A percentile compares a stretch with the other conserved stretches of the same genome.
phyloP scores from a whole-genome alignment of 2,113 vertebrate genomes.

The Apodemus sylvaticus region DNA sequence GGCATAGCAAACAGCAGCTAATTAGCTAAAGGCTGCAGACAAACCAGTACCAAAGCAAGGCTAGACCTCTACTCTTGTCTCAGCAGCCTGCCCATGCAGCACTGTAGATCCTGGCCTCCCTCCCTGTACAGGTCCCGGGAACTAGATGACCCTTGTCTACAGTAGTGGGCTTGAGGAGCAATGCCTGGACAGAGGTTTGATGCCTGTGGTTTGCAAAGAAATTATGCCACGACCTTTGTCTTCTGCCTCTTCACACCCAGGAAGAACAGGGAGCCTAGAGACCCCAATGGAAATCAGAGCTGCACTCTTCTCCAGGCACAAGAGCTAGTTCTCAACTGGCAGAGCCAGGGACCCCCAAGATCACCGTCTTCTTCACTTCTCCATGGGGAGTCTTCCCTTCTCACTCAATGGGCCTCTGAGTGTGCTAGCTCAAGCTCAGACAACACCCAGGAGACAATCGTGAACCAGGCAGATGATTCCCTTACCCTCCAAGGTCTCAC shows the following conservation, averaged over 20 bases:
- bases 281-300: background rate
- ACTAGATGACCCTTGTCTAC: background rate
- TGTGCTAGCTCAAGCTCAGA: too few species aligned
- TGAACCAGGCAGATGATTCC: background rate
- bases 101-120: background rate
- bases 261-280: background rate
- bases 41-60: background rate
- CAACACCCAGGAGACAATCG: background rate
- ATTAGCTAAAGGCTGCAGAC: conserved; percentile 21
- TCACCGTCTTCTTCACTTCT: background rate
- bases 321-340: background rate
- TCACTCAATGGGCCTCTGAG: too few species aligned
- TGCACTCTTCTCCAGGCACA: background rate
- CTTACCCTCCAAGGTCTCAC: background rate
- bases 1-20: background rate
- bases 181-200: background rate
- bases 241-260: background rate
- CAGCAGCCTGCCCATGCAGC: background rate
- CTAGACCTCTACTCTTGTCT: background rate
- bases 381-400: background rate
- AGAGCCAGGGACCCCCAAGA: background rate
- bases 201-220: background rate
- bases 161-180: background rate
- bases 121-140: background rate
- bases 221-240: background rate